These are phyloP conservation scores for Himalopsyche tibetana DNA, from an alignment of 2,888 invertebrate species.

Conservation along the genomic window DNA sequence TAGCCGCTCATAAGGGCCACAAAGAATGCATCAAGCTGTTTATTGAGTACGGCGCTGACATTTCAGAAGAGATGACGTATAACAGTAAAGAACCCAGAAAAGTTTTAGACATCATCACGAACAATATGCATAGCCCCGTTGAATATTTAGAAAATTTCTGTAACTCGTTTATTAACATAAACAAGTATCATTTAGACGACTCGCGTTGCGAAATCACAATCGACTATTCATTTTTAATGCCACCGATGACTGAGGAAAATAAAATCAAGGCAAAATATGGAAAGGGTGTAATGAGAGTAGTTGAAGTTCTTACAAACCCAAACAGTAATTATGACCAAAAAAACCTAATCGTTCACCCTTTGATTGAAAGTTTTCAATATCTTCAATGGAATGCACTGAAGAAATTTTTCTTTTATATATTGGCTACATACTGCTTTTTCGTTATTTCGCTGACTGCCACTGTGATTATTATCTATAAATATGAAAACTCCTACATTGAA, in stretches of 20 bases:
- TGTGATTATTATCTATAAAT: neutral
- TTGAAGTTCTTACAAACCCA: neutral
- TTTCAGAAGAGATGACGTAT: neutral
- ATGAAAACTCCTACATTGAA: neutral
- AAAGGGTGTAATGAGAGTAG: neutral
- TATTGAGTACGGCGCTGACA: neutral
- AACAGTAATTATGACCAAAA: neutral
- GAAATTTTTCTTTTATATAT: conserved; percentile 10
- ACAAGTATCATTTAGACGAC: neutral
- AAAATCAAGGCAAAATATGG: neutral
- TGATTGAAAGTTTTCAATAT: neutral
- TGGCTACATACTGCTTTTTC: neutral
- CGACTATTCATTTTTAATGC: neutral
- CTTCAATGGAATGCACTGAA: neutral
- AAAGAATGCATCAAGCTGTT: neutral
- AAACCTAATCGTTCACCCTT: neutral
- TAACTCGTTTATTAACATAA: neutral
- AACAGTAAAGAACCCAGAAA: neutral
- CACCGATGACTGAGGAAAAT: neutral
- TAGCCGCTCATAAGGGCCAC: neutral
- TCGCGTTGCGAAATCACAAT: neutral
- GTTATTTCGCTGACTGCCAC: neutral
- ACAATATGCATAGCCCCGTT: neutral
- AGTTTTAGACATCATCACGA: neutral
- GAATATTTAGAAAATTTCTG: neutral